A percentile compares a stretch with the other conserved stretches of the same genome.
Evolutionary conservation across 2,113 vertebrate species (phyloP).

Genomic region (Rhegmatorhina hoffmannsi): DNA sequence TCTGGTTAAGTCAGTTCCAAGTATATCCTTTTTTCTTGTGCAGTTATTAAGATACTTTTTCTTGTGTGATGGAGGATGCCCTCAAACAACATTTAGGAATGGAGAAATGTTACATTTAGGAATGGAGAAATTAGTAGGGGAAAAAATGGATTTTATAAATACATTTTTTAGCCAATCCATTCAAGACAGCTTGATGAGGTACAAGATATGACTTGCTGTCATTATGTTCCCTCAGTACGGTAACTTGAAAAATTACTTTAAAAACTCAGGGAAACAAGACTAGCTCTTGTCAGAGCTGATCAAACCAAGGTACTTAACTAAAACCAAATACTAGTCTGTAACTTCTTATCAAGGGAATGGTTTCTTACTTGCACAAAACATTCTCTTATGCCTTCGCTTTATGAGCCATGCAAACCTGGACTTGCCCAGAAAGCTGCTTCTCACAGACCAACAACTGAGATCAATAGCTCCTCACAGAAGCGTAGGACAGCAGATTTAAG

Average conservation of each 20-base stretch:
- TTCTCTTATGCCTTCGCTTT: neutral
- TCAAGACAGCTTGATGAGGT: neutral
- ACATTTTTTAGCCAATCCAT: neutral
- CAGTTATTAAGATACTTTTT: neutral
- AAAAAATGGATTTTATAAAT: neutral
- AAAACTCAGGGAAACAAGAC: neutral
- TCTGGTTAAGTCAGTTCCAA: neutral
- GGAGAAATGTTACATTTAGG: neutral
- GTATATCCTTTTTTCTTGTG: neutral
- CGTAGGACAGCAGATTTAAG: neutral
- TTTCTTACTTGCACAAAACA: neutral
- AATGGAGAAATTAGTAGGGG: neutral
- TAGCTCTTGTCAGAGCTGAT: neutral
- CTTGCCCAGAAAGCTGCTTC: slow-evolving; percentile 10
- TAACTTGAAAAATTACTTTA: neutral
- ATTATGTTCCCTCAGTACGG: neutral
- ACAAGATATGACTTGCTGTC: neutral
- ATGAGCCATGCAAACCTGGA: slow-evolving; percentile 1
- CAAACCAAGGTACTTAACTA: neutral
- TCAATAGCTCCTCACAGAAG: neutral
- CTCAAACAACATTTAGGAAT: neutral
- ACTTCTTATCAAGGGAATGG: neutral
- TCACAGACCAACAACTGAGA: slow-evolving; percentile 11
- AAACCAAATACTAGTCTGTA: neutral
- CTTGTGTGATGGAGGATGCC: neutral